Conservation (phyloP, 2,113 vertebrate species). For the Heloderma charlesbogerti region DNA sequence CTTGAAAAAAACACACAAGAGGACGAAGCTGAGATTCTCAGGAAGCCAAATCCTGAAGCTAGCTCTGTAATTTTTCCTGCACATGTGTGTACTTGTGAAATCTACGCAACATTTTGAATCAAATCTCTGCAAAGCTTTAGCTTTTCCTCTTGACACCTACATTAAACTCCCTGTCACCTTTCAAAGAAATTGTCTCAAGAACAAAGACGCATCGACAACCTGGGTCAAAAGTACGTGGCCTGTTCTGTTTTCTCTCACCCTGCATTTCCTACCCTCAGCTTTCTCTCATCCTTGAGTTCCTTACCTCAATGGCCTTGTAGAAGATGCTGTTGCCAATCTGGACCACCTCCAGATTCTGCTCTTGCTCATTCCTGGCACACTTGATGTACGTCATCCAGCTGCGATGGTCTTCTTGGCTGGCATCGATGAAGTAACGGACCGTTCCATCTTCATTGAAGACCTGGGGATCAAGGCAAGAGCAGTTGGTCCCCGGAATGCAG, state of each 20-base stretch:
- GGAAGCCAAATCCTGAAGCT: too few species aligned
- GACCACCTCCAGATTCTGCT: constrained; percentile 98
- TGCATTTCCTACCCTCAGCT: too few species aligned
- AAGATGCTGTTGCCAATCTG: constrained; percentile 97
- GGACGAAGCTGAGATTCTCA: too few species aligned
- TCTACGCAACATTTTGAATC: not conserved
- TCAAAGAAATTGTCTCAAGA: not conserved
- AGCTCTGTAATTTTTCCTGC: not conserved
- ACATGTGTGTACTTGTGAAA: not conserved
- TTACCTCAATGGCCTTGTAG: constrained; percentile 96
- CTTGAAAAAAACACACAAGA: too few species aligned
- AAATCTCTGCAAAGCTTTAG: too few species aligned
- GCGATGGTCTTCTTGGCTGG: constrained; percentile 97
- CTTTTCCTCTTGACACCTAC: not conserved
- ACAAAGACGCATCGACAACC: not conserved
- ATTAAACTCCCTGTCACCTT: not conserved
- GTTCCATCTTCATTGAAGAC: constrained; percentile 96
- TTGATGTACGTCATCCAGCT: constrained; percentile 99
- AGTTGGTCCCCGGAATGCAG: accelerated
- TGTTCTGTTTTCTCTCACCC: not conserved
- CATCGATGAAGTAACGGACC: constrained; percentile 94
- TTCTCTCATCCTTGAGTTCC: accelerated
- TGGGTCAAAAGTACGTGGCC: not conserved
- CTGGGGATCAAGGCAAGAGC: constrained; percentile 57
- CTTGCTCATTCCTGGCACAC: constrained; percentile 95